These are phyloP conservation scores for Python bivittatus DNA, from an alignment of 2,113 vertebrate genomes.

Conservation along the genomic window DNA sequence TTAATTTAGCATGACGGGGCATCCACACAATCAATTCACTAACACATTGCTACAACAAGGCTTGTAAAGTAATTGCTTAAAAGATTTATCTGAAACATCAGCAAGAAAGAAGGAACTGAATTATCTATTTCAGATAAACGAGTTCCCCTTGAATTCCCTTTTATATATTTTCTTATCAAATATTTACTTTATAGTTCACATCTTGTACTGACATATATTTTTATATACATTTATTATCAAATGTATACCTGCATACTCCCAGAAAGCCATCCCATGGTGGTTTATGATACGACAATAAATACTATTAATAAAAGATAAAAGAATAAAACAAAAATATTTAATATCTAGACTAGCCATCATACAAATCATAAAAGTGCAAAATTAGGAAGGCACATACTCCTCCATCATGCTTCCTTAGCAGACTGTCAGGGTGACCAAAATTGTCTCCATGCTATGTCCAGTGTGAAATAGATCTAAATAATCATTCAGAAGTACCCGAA, in stretches of 20 bases:
- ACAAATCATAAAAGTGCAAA: too few relatives aligned
- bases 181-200: neutral
- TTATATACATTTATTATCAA: neutral
- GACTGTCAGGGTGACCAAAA: too few relatives aligned
- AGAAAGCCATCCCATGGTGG: neutral
- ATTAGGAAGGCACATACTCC: too few relatives aligned
- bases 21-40: neutral
- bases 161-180: neutral
- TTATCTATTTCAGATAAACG: neutral
- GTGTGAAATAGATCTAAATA: too few relatives aligned
- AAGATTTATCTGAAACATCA: neutral
- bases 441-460: too few relatives aligned
- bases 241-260: neutral
- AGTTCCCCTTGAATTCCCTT: neutral
- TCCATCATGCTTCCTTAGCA: too few relatives aligned
- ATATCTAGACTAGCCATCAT: too few relatives aligned
- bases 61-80: neutral
- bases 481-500: too few relatives aligned
- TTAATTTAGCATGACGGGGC: neutral
- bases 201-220: neutral
- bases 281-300: neutral
- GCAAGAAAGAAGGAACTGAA: neutral
- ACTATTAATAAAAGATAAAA: too few relatives aligned
- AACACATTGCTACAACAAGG: neutral
- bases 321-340: too few relatives aligned